A percentile compares a stretch with the other conserved stretches of the same genome.
Evolutionary conservation across 2,888 invertebrate genomes (phyloP).

Genomic region (Meta bourneti): DNA sequence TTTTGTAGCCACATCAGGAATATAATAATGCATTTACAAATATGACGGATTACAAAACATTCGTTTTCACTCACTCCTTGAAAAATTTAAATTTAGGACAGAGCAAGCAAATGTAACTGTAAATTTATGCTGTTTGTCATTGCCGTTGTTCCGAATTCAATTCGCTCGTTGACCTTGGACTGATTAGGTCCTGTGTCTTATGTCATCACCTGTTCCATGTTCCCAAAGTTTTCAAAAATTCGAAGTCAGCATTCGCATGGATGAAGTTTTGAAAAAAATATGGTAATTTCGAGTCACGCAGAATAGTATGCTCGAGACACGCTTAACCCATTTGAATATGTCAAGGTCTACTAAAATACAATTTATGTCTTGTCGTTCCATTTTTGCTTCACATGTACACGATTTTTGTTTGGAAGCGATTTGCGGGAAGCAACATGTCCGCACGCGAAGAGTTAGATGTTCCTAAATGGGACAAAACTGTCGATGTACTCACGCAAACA

Average conservation of each 20-base stretch:
- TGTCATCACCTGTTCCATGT: not conserved
- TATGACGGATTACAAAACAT: too few relatives aligned
- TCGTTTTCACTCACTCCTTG: too few relatives aligned
- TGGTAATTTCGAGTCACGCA: not conserved
- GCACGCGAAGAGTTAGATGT: not conserved
- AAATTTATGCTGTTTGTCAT: too few relatives aligned
- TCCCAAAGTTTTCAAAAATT: not conserved
- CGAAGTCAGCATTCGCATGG: not conserved
- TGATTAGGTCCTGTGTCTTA: not conserved
- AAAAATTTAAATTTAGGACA: too few relatives aligned
- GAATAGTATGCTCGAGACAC: not conserved
- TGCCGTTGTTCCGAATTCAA: not conserved
- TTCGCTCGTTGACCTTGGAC: not conserved
- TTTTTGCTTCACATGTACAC: slow-evolving; percentile 2
- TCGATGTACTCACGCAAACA: not conserved
- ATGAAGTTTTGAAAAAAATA: not conserved
- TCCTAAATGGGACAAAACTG: not conserved
- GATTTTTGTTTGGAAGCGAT: slow-evolving; percentile 20
- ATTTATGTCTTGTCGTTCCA: slow-evolving; percentile 36
- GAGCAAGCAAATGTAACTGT: too few relatives aligned
- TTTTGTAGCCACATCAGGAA: too few relatives aligned
- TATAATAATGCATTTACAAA: too few relatives aligned
- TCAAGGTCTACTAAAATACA: slow-evolving; percentile 52
- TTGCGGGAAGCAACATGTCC: slow-evolving; percentile 5
- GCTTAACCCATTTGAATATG: slow-evolving; percentile 23